Base-by-base conservation (phyloP, 2,797 vertebrate genomes). In the Hozukius guyotensis region DNA sequence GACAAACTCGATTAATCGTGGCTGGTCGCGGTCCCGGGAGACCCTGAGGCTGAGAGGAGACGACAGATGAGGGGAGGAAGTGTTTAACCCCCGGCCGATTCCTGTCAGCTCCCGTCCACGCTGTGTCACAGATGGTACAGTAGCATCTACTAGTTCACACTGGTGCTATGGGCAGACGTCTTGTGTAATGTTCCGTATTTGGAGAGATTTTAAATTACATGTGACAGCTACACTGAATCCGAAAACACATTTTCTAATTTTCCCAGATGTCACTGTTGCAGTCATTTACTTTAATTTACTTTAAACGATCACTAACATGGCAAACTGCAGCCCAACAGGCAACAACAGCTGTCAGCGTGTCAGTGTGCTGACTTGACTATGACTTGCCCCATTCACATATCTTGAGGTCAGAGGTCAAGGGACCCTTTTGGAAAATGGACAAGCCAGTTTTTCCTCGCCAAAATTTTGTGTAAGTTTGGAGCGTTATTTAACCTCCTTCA, bases 21-120 rank as follows among this genome's bases (percentile, higher is more conserved):
- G 4, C 59, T 27, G 65, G 68, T 66, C 12, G n/a, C 1, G 63
- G 24, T 75, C 55, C 55, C 55, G 3, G 20, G 16, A 80, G 73
- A 42, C 72, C 56, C 16, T 34, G 77, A 82, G 82, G 79, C 81
- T 88, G 81, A 90, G 81, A 80, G 57, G 75, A 78, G 46, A 72
- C 60, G 80, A 87, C 70, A 76, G 42, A 29, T 27, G 78, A 53
- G 65, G 46, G 64, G 72, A 80, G 74, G 72, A 83, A 83, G 72
- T 70, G 52, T 86, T 86, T 83, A 83, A 88, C 82, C 81, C 34
- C 80, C 55, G 72, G 82, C 59, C 10, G 69, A 79, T 56, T 74
- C 71, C 78, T 81, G 83, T 82, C 79, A 82, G 78, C 62, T 63
- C 77, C 65, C 34, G 64, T 87, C 61, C 56, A 20, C 29, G 1